Evolutionary conservation across 2,797 vertebrate genomes (phyloP), one percentile per base, ranked within the genome.

Genomic region (Cyclura pinguis): DNA sequence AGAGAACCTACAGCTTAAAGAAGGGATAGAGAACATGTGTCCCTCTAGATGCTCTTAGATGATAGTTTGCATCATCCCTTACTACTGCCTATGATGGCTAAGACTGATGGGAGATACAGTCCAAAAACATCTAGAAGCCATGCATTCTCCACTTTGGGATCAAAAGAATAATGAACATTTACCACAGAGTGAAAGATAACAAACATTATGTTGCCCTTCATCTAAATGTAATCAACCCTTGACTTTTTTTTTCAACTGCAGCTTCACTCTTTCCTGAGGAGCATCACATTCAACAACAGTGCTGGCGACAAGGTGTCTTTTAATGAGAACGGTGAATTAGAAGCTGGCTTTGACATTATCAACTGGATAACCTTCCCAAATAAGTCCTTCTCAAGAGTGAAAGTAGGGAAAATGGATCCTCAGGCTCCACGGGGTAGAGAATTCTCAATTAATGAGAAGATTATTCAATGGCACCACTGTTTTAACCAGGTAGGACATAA

Each of bases 351-450:
- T 81, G 87, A 88, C 55, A 29, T 88, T 42, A 81, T 80, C 20
- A 88, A 81, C 87, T 57, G 81, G 80, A 6, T 88, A 55, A 83
- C 69, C 14, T 88, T 74, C 57, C 52, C 47, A 88, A 88, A 88
- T n/a, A 35, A 88, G 14, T 88, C 87, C 67, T 88, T 83, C n/a
- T 35, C 32, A 32, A 83, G 42, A 16, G 38, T 83, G 2, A 83
- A 88, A 59, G 69, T 88, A 0, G 80, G 80, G 27, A 27, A 24
- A 18, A 42, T 88, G 52, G 69, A 88, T 47, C 80, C 80, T 16
- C 80, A 76, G 16, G 80, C 35, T 88, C 35, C 87, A 59, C 10
- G 20, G 42, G 80, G 38, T 16, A 59, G 20, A 62, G 14, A 74
- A 1, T 27, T 88, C 27, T 74, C 35, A 20, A 62, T 88, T 62